phyloP scores from a whole-genome alignment of 2,797 vertebrate genomes.

The Bradypodion pumilum region DNA sequence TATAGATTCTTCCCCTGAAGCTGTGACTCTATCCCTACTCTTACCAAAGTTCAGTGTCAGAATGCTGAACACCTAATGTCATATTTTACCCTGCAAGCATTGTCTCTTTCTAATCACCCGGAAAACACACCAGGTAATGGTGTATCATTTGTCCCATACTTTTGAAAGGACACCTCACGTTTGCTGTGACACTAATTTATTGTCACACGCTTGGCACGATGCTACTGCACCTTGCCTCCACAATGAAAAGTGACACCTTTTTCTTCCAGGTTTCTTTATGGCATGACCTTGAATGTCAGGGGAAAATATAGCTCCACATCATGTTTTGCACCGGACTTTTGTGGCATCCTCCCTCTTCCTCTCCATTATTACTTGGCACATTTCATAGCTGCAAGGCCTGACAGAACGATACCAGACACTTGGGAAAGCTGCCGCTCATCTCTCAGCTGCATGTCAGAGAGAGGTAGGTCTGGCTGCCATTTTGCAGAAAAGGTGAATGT shows the following conservation, averaged over 20 bases:
- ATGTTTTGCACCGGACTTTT: slow-evolving; percentile 64
- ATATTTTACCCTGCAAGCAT: slow-evolving; percentile 42
- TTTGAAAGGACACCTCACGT: slow-evolving; percentile 62
- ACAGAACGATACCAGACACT: slow-evolving; percentile 55
- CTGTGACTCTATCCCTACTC: background rate
- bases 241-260: slow-evolving; percentile 70
- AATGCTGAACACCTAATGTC: background rate
- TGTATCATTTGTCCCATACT: slow-evolving; percentile 43
- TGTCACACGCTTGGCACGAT: slow-evolving; percentile 58
- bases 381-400: slow-evolving; percentile 50
- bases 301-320: slow-evolving; percentile 74
- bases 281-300: slow-evolving; percentile 75
- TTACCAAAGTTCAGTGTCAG: background rate
- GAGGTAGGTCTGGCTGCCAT: slow-evolving; percentile 43
- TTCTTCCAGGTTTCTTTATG: slow-evolving; percentile 59
- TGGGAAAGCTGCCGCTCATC: slow-evolving; percentile 44
- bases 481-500: slow-evolving; percentile 49
- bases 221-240: slow-evolving; percentile 48
- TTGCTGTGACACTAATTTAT: slow-evolving; percentile 70
- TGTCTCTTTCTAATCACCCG: slow-evolving; percentile 38
- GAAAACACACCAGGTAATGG: slow-evolving; percentile 45
- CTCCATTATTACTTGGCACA: slow-evolving; percentile 64
- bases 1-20: no score
- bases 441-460: slow-evolving; percentile 36
- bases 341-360: slow-evolving; percentile 57